Evolutionary conservation across 92 coral and sea anemone genomes (phyloP).

Genomic region (Palythoa heliodiscus): DNA sequence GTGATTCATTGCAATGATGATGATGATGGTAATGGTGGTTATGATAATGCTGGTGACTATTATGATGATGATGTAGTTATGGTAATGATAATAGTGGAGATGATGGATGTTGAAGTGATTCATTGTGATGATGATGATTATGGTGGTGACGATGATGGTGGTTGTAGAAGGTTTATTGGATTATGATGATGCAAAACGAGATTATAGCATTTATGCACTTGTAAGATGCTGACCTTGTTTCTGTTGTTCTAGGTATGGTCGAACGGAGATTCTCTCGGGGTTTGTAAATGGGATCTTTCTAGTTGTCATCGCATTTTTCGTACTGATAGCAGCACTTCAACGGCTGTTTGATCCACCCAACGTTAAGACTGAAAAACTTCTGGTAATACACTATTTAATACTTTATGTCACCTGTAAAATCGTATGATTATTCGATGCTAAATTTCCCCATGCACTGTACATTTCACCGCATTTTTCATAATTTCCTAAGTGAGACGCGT

Average conservation of each 20-base stretch:
- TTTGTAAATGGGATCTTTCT: constrained; percentile 95
- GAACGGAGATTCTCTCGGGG: constrained; percentile 95
- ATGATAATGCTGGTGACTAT: too few species aligned
- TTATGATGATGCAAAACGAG: neutral
- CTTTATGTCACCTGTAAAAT: too few species aligned
- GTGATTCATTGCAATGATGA: neutral
- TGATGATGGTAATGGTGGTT: too few species aligned
- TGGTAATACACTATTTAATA: constrained; percentile 62
- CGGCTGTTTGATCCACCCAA: constrained; percentile 95
- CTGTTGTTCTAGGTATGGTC: constrained; percentile 76
- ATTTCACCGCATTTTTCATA: neutral
- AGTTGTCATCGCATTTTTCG: constrained; percentile 93
- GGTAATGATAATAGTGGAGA: neutral
- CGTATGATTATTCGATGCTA: too few species aligned
- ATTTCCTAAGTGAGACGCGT: too few species aligned
- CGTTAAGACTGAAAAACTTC: constrained; percentile 89
- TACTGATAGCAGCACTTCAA: constrained; percentile 89
- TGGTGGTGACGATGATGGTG: too few species aligned
- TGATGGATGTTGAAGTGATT: too few species aligned
- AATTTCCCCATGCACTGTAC: too few species aligned
- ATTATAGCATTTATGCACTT: neutral
- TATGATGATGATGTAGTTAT: neutral
- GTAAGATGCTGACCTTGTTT: neutral
- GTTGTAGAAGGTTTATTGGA: too few species aligned
- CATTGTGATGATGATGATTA: too few species aligned